Evolutionary conservation across 2,888 invertebrate species (phyloP).

Genomic region (Amiota minor): DNA sequence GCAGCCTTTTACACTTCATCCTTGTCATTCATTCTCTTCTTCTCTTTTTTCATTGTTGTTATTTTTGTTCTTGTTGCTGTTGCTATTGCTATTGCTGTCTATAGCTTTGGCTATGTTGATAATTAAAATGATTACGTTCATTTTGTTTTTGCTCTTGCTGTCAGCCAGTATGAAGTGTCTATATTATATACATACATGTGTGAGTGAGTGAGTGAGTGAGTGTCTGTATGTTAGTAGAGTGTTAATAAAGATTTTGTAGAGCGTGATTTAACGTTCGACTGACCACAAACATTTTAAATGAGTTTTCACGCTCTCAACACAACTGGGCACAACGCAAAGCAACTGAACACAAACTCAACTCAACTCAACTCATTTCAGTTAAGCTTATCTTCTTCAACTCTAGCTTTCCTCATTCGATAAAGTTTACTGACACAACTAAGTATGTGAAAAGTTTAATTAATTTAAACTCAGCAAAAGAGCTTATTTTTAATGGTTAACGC

Average conservation of each 20-base stretch:
- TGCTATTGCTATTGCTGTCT: too few relatives aligned
- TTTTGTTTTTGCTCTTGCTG: neutral
- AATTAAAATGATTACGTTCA: slow-evolving; percentile 18
- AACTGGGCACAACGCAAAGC: too few relatives aligned
- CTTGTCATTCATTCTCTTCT: neutral
- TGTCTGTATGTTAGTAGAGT: neutral
- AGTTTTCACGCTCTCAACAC: neutral
- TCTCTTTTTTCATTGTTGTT: neutral
- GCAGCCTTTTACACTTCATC: too few relatives aligned
- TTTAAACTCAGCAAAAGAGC: too few relatives aligned
- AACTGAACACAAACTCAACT: too few relatives aligned
- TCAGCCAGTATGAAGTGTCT: neutral
- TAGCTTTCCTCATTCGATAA: too few relatives aligned
- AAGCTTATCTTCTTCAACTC: neutral
- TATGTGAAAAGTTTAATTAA: too few relatives aligned
- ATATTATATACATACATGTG: neutral
- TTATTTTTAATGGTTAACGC: too few relatives aligned
- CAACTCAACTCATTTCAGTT: neutral
- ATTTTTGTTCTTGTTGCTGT: too few relatives aligned
- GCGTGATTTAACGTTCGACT: neutral
- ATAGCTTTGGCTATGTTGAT: neutral
- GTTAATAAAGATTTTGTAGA: slow-evolving; percentile 17
- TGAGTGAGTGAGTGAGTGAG: neutral
- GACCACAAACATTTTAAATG: slow-evolving; percentile 16
- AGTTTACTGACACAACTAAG: too few relatives aligned